phyloP scores from a whole-genome alignment of 2,113 vertebrate genomes.

The Lagopus muta region DNA sequence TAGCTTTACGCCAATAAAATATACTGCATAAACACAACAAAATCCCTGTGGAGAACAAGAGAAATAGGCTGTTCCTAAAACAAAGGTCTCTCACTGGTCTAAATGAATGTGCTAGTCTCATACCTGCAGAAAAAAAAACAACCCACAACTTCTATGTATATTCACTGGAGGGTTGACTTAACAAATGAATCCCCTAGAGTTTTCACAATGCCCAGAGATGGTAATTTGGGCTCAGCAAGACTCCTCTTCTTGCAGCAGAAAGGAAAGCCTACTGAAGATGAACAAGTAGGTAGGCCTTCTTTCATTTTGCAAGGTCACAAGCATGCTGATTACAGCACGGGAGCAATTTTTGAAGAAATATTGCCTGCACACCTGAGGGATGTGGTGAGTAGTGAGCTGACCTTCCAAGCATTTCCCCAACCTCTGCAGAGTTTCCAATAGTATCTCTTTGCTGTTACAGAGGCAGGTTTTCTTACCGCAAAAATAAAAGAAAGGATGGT shows the following conservation, averaged over 20 bases:
- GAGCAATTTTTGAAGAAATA: neutral
- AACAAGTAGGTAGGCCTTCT: neutral
- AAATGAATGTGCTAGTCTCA: neutral
- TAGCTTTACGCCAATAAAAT: neutral
- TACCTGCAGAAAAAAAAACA: neutral
- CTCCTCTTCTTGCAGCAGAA: slow-evolving; percentile 14
- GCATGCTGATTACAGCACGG: slow-evolving; percentile 2
- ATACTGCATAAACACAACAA: neutral
- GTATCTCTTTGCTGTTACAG: neutral
- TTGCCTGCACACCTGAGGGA: neutral
- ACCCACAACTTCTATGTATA: neutral
- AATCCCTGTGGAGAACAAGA: neutral
- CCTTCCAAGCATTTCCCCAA: neutral
- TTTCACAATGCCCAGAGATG: neutral
- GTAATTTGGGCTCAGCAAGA: slow-evolving; percentile 15
- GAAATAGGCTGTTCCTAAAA: neutral
- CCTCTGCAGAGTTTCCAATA: neutral
- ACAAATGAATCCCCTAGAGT: neutral
- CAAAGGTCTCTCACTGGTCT: neutral
- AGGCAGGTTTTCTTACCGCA: neutral
- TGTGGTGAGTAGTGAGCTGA: neutral
- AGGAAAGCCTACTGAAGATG: slow-evolving; percentile 49
- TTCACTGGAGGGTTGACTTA: slow-evolving; percentile 2
- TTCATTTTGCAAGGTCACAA: slow-evolving; percentile 25
- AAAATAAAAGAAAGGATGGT: neutral